A percentile compares a stretch with the other conserved stretches of the same genome.
Conservation (phyloP, 2,797 vertebrate genomes). For the Notolabrus celidotus region DNA sequence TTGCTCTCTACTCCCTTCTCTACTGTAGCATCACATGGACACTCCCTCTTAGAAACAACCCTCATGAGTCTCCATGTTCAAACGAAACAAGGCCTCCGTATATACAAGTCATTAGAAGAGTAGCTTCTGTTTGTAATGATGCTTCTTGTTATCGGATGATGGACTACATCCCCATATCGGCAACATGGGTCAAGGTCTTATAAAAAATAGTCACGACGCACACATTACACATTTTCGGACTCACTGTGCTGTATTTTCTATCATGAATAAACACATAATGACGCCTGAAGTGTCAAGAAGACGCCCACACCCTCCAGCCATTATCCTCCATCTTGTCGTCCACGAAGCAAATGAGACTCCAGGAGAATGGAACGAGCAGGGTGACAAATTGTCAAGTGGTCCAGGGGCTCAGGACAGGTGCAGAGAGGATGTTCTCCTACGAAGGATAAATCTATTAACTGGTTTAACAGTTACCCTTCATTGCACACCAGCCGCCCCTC, state of each 20-base stretch:
- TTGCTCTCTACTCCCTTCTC: slow-evolving; percentile 57
- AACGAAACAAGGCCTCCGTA: slow-evolving; percentile 44
- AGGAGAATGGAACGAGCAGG: slow-evolving; percentile 48
- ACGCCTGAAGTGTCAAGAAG: slow-evolving; percentile 50
- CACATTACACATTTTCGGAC: slow-evolving; percentile 18
- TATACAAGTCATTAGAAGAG: slow-evolving; percentile 47
- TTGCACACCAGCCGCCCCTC: slow-evolving; percentile 42
- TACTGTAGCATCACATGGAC: slow-evolving; percentile 41
- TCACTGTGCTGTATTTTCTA: slow-evolving; percentile 28
- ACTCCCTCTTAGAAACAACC: slow-evolving; percentile 42
- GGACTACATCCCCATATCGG: slow-evolving; percentile 35
- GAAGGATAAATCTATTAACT: slow-evolving; percentile 70
- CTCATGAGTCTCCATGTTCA: slow-evolving; percentile 61
- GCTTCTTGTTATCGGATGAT: slow-evolving; percentile 65
- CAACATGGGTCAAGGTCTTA: slow-evolving; percentile 26
- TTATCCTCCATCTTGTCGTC: slow-evolving; percentile 54
- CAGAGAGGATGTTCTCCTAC: slow-evolving; percentile 43
- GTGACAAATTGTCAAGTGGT: slow-evolving; percentile 59
- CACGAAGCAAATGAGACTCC: slow-evolving; percentile 53
- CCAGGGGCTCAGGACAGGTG: slow-evolving; percentile 61
- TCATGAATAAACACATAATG: slow-evolving; percentile 54
- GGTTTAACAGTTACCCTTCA: slow-evolving; percentile 67
- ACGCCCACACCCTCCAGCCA: slow-evolving; percentile 40
- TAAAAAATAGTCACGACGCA: slow-evolving; percentile 34
- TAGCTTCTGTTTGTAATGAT: slow-evolving; percentile 48